These are phyloP conservation scores for Pluvianellus socialis DNA, from an alignment of 2,113 vertebrate genomes.

Conservation along the genomic window DNA sequence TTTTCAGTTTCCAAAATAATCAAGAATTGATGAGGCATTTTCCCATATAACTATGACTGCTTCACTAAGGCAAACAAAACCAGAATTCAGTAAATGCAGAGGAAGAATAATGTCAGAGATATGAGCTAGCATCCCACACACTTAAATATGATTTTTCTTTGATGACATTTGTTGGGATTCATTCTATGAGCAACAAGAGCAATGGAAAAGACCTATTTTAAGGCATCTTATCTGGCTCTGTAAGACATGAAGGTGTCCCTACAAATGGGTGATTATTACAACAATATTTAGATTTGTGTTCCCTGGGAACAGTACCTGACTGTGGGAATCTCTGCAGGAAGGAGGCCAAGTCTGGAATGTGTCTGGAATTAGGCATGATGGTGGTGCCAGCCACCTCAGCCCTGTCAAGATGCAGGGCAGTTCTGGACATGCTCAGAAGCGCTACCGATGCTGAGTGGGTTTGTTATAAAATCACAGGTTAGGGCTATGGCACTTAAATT, in stretches of 20 bases:
- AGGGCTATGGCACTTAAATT: neutral
- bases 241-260: neutral
- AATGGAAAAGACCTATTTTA: neutral
- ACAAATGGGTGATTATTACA: neutral
- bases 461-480: neutral
- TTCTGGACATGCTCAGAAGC: neutral
- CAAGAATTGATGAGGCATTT: neutral
- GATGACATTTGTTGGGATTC: neutral
- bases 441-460: neutral
- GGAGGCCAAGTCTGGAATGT: neutral
- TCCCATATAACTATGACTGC: neutral
- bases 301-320: neutral
- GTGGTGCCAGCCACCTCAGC: neutral
- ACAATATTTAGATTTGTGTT: neutral
- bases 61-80: neutral
- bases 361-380: neutral
- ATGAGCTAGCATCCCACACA: neutral
- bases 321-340: neutral
- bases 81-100: neutral
- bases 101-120: neutral
- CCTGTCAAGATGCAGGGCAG: neutral
- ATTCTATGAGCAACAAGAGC: neutral
- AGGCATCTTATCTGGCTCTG: neutral
- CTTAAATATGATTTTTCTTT: neutral
- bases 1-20: conserved; percentile 33